Base-by-base conservation (phyloP, 2,888 invertebrate genomes). In the Ditula angustiorana region DNA sequence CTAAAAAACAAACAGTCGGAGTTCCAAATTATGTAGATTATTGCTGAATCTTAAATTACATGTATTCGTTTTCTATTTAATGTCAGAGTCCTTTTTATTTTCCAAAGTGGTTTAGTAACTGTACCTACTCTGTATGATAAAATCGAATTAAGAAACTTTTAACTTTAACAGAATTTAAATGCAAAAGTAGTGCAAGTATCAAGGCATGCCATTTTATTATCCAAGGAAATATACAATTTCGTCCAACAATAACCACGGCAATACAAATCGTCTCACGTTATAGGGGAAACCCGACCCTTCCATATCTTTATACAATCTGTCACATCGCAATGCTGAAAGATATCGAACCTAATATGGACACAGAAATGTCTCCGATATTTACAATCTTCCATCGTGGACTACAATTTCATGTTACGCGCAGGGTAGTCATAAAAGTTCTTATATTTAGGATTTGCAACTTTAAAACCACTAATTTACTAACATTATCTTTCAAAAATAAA, bases 231-330 rank as follows among this genome's bases (percentile, higher is more conserved):
- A 35, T 47, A 35, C 33, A 16, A 58, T 58, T 47, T 24, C 10
- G 47, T 33, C 7, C 33, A 50, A 50, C 35, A 59, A 59, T 52
- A 60, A 19, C 50, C 13, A 49, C 8, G 2, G 19, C 26, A 60
- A 50, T 60, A 50, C 58, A 49, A 59, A 49, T 59, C 16, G 47
- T 19, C 21, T 23, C 41, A 13, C 52, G 41, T 60, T 30, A 60
- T 28, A 21, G 21, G 28, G 46, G 41, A 52, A 28, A 52, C 23
- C 60, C 50, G 41, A 52, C 55, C 67, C 62, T 56, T 55, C 28
- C 50, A 44, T 58, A 59, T 56, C 55, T 62, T 52, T 61, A 66
- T 62, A 53, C 61, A 53, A 58, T 50, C 61, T 66, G 55, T 62
- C 61, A 61, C 61, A 62, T 61, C 30, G 50, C 24, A 26, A 33